Evolutionary conservation across 2,113 vertebrate species (phyloP), one percentile per base, ranked within the genome.

Genomic region (Chloroceryle aenea): DNA sequence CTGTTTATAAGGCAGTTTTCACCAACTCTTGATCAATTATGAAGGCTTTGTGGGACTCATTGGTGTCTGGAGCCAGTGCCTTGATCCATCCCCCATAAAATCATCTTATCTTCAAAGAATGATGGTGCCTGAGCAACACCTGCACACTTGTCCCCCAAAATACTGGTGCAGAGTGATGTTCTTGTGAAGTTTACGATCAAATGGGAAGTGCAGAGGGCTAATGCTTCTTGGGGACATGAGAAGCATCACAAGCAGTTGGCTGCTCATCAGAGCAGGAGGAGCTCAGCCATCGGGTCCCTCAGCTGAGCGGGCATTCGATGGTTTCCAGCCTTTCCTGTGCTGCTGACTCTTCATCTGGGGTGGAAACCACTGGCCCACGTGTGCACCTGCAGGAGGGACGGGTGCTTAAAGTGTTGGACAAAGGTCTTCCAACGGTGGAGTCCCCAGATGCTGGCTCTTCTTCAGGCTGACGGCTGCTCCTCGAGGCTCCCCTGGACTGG

Each of bases 151-250:
- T 19, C 15, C 22, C 14, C 38, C 50, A 11, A 58, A 21, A 66
- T 9, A 7, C 0, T 12, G 36, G 4, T 5, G 36, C 7, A 1
- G 26, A 26, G 6, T 38, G 10, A 1, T 29, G 10, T 20, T 25
- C 21, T 25, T 12, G 25, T 27, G 68, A 43, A 16, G 11, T 47
- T 68, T 34, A 27, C 11, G 64, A 14, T 32, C 15, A 83, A 34
- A 3, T 6, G 5, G 61, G 1, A 32, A 40, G 27, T 2, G 1
- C 27, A n/a, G 58, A 23, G 21, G 4, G 22, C 7, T 34, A 10
- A 7, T 32, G 29, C 0, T 18, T 34, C 50, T 58, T 38, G 1
- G 1, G 43, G 36, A 53, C 43, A 40, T 30, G 38, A 59, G 66
- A 68, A 27, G 5, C 3, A 15, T 16, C 22, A 11, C 22, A 1